Base-by-base conservation (phyloP, 2,113 vertebrate genomes). In the Abramis brama region DNA sequence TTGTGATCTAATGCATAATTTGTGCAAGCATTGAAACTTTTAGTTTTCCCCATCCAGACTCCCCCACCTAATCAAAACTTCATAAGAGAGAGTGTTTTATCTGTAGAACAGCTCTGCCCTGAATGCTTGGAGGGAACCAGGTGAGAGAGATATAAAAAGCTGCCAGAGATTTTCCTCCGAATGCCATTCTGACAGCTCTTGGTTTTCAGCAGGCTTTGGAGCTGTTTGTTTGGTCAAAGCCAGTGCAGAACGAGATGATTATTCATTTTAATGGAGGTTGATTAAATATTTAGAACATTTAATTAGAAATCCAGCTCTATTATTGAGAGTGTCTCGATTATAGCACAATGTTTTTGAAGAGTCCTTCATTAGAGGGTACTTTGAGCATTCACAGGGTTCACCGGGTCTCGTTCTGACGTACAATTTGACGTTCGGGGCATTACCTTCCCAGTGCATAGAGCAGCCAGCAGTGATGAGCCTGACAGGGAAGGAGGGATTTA, bases 231-330 rank as follows among this genome's bases (percentile, higher is more conserved):
- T 57, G 43, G 66, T 57, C 64, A 52, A 70, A 71, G 21, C 50
- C 66, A 83, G 64, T 17, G 21, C 50, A 9, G 47, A 73, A 57
- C 21, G 23, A 73, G 30, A 71, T 25, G 30, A 71, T 73, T 71
- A 43, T 19, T 83, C 82, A 73, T 74, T 59, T 73, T 59, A 83
- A 83, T 74, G 27, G 13, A 6, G 50, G 50, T 36, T 59, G 50
- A 73, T 83, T 73, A 74, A 83, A 83, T 83, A 83, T 83, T 83
- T 83, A 74, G 47, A 73, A 74, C 19, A 15, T 83, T 73, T 83
- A 83, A 83, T 83, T 57, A 83, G 82, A 83, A 73, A 74, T 74
- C 21, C 30, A 55, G 50, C 68, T 57, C 33, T 59, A 8, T 83
- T 43, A 83, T 59, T 59, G 47, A 83, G 50, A 39, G 33, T 17